These are phyloP conservation scores for Sander vitreus DNA, from an alignment of 2,113 vertebrate genomes.

Conservation along the genomic window DNA sequence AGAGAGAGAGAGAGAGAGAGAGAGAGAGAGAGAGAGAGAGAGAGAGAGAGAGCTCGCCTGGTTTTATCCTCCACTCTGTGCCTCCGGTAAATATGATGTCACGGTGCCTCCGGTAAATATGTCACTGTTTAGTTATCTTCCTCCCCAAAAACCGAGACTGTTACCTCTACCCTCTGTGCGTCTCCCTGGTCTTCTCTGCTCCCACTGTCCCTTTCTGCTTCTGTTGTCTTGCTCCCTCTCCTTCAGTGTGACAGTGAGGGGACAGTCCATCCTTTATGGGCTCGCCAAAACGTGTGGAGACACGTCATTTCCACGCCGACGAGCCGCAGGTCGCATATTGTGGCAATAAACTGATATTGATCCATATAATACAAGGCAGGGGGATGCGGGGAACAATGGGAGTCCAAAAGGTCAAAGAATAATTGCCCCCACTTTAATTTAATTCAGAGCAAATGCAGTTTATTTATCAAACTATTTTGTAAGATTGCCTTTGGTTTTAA, in stretches of 20 bases:
- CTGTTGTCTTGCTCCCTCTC: neutral
- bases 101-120: neutral
- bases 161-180: neutral
- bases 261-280: constrained; percentile 73
- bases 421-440: neutral
- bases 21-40: constrained; percentile 2
- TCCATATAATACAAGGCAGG: neutral
- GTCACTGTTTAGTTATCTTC: neutral
- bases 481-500: neutral
- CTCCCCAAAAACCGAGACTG: neutral
- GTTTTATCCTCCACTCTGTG: constrained; percentile 55
- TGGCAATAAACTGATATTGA: neutral
- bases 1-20: neutral
- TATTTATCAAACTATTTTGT: neutral
- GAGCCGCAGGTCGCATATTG: neutral
- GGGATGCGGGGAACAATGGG: neutral
- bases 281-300: constrained; percentile 43
- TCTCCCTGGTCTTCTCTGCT: neutral
- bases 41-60: constrained; percentile 6
- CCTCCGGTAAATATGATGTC: constrained; percentile 24
- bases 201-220: neutral
- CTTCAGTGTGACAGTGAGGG: constrained; percentile 52
- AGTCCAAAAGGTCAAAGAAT: neutral
- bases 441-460: neutral
- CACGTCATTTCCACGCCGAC: constrained; percentile 72